Conservation (phyloP, 1,140 invertebrate genomes). For the Matsumurasca onukii region DNA sequence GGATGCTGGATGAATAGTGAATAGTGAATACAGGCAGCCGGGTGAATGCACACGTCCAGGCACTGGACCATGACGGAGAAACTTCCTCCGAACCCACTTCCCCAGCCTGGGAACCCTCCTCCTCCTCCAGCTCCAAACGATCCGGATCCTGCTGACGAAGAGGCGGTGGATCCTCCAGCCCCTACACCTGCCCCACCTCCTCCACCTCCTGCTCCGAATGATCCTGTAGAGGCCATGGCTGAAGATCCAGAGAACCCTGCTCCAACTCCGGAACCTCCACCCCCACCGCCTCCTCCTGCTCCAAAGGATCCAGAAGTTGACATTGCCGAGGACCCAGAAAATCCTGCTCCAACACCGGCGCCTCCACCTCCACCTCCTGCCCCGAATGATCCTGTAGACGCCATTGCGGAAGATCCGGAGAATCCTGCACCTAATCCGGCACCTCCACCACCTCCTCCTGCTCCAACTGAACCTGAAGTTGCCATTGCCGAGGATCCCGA, state of each 20-base stretch:
- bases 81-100: not conserved
- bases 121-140: conserved; percentile 23
- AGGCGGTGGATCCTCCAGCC: not conserved
- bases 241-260: not conserved
- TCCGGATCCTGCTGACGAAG: not conserved
- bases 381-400: not conserved
- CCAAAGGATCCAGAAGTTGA: not conserved
- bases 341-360: not conserved
- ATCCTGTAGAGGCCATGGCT: not conserved
- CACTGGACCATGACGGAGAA: too few species aligned
- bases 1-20: too few species aligned
- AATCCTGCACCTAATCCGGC: not conserved
- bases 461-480: not conserved
- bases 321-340: not conserved
- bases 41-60: too few species aligned
- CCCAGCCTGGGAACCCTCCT: not conserved
- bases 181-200: not conserved
- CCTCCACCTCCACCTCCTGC: not conserved
- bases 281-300: not conserved
- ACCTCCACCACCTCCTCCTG: not conserved
- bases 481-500: not conserved
- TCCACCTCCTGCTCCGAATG: not conserved
- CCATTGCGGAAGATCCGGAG: not conserved
- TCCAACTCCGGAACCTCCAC: conserved; percentile 2
- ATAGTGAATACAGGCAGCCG: too few species aligned